Base-by-base conservation (phyloP, 1,140 invertebrate genomes). In the Limonius californicus region DNA sequence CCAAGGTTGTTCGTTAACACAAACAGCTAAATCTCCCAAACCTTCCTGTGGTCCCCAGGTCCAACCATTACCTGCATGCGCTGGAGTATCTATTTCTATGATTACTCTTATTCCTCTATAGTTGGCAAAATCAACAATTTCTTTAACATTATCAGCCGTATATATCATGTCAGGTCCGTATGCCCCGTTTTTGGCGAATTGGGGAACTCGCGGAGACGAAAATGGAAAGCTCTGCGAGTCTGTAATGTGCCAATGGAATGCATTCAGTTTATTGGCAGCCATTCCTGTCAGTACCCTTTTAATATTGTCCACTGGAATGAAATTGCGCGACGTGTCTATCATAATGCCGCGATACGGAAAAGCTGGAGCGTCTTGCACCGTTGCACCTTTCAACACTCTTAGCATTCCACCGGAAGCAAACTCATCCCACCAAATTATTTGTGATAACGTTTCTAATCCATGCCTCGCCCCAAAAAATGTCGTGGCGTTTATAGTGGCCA, bases 181-280 rank as follows among this genome's bases (percentile, higher is more conserved):
- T 0, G 91, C 87, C 12, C 91, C 91, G 66, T 87, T 87, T 61
- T 84, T 83, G 0, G 85, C 81, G 71, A 94, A 77, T 65, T 87
- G 81, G 0, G 91, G 90, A 21, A 87, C 84, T 59, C 83, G 81
- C 11, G 84, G 80, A 2, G 89, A 82, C 30, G 85, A 77, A 63
- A 92, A 81, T 0, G 91, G 90, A 75, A 93, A 93, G 69, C 89
- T 91, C 68, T 94, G 91, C 0, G 87, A 86, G 72, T 93, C 91
- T 1, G 89, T 90, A 0, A 89, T 81, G 70, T 94, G 91, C 90
- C 90, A 92, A 74, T 94, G 91, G 57, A 94, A 86, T 7, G 89
- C 87, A 77, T 94, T 94, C 54, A 94, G 78, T 77, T 94, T 94
- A 59, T 83, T 84, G 12, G 88, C 82, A 1, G 87, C 85, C 85